Base-by-base conservation (phyloP, 2,888 invertebrate species). In the Pinctada fucata region DNA sequence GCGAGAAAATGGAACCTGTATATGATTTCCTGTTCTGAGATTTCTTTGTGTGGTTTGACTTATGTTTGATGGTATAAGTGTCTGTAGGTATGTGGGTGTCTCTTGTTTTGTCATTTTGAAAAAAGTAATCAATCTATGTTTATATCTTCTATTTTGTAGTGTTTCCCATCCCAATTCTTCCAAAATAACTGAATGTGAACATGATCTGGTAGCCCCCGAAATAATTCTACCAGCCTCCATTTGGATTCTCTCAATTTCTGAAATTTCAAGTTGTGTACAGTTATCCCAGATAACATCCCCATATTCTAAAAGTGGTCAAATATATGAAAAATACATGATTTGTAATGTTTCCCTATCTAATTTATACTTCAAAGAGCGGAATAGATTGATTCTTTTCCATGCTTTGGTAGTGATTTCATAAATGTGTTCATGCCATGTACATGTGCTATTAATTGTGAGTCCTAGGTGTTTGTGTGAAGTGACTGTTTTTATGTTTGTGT, bases 231-330 rank as follows among this genome's bases (percentile, higher is more conserved):
- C 71, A 16, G 31, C 71, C 50, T 51, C 71, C 16, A 47, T 8
- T 51, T 71, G 10, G 71, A 71, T 16, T 16, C n/a, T 47, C 52
- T 71, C 52, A 4, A 71, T 3, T 50, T 49, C 48, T 3, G 8
- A 13, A 16, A 50, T 13, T 16, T 71, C 51, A n/a, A 51, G 8
- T 50, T 51, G 52, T 10, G 50, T 71, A 50, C 71, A 71, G 50
- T 71, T 71, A 71, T 71, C 71, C n/a, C 6, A 51, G 31, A 71
- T 51, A 50, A 71, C 31, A 71, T 71, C 48, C 50, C 71, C 71
- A 51, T 71, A 71, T n/a, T 51, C 51, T 8, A 71, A 16, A 69
- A 69, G 31, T 31, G 69, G 69, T 69, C 69, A 5, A 13, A 49
- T 48, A 69, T 47, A 69, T 2, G 45, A 3, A 48, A 69, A 2